Conservation (phyloP, 2,888 invertebrate species). For the Acholoe squamosa region DNA sequence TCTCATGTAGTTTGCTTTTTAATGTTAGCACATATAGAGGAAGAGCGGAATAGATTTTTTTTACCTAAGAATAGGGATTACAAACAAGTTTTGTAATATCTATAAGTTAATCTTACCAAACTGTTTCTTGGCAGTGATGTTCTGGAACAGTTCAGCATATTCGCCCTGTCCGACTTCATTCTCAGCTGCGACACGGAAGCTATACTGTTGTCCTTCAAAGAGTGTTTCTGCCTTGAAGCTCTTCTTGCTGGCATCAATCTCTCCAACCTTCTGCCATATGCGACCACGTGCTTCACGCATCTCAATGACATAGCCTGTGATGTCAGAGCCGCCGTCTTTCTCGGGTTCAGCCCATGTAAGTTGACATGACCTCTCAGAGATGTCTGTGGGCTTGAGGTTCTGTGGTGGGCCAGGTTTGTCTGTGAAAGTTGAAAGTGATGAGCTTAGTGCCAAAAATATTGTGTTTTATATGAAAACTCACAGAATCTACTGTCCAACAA, state of each 20-base stretch:
- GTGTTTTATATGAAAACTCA: not conserved
- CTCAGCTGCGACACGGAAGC: slow-evolving; percentile 92
- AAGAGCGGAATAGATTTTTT: too few relatives aligned
- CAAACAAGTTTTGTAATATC: not conserved
- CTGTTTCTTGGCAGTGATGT: slow-evolving; percentile 74
- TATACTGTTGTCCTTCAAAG: slow-evolving; percentile 85
- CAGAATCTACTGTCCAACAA: too few relatives aligned
- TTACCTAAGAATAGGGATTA: not conserved
- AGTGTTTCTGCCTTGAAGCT: slow-evolving; percentile 69
- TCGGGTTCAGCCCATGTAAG: slow-evolving; percentile 78
- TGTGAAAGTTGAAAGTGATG: slow-evolving; percentile 50
- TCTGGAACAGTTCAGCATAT: slow-evolving; percentile 76
- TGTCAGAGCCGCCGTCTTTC: slow-evolving; percentile 78
- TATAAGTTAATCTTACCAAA: slow-evolving; percentile 63
- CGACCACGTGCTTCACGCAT: slow-evolving; percentile 86
- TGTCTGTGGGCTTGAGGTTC: slow-evolving; percentile 76
- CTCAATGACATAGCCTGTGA: slow-evolving; percentile 87
- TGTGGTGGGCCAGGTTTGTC: slow-evolving; percentile 76
- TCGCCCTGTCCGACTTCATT: slow-evolving; percentile 85
- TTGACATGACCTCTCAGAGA: slow-evolving; percentile 76
- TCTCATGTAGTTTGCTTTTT: too few relatives aligned
- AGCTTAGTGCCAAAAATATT: not conserved
- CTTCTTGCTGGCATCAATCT: slow-evolving; percentile 69
- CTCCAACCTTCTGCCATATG: slow-evolving; percentile 77
- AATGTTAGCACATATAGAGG: too few relatives aligned